Evolutionary conservation across 2,888 invertebrate species (phyloP).

Genomic region (Drosophila dives): DNA sequence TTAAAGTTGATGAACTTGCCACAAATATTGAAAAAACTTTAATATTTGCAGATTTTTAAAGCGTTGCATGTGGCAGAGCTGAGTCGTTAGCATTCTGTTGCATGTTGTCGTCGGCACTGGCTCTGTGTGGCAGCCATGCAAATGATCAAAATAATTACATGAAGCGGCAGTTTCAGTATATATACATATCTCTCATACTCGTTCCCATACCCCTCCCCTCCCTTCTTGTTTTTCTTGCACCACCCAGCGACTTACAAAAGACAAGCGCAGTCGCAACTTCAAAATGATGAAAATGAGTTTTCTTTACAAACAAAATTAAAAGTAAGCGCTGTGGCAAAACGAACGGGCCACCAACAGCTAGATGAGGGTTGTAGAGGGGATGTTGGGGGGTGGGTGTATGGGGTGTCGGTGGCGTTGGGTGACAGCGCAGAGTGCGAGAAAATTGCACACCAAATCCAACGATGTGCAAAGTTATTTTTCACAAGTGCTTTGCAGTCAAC

Average conservation of each 20-base stretch:
- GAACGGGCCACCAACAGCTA: constrained; percentile 30
- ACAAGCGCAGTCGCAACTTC: constrained; percentile 75
- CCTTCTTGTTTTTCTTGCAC: constrained; percentile 36
- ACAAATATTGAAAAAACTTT: neutral
- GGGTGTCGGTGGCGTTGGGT: constrained; percentile 2
- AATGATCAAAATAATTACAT: constrained; percentile 79
- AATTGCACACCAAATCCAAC: constrained; percentile 76
- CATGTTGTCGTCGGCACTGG: constrained; percentile 34
- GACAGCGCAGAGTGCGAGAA: constrained; percentile 52
- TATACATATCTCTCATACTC: neutral
- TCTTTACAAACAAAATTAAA: constrained; percentile 81
- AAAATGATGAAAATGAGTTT: constrained; percentile 81
- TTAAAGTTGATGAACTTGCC: neutral
- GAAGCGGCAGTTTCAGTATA: constrained; percentile 62
- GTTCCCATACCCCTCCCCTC: constrained; percentile 8
- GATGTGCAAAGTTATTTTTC: constrained; percentile 80
- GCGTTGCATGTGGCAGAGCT: constrained; percentile 35
- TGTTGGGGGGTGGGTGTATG: neutral
- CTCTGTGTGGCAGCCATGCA: constrained; percentile 57
- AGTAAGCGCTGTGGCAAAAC: constrained; percentile 60
- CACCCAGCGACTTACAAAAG: constrained; percentile 57
- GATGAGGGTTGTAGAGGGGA: neutral
- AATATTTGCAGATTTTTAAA: constrained; percentile 27
- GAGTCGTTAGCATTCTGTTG: constrained; percentile 55
- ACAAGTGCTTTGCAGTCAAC: constrained; percentile 75